Evolutionary conservation across 2,797 vertebrate species (phyloP).

Genomic region (Clamator glandarius): DNA sequence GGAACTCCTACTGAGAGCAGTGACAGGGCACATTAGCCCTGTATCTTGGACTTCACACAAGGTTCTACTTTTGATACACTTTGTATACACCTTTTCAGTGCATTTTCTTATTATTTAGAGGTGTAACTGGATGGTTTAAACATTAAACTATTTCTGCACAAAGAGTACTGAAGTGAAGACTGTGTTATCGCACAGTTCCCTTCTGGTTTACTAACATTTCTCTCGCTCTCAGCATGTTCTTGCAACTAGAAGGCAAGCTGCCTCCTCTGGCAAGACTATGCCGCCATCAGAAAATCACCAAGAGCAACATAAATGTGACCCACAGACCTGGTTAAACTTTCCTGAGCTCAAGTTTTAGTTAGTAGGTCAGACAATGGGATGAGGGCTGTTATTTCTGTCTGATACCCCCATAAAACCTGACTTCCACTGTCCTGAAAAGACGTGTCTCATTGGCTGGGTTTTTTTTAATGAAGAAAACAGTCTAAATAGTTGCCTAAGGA

Average conservation of each 20-base stretch:
- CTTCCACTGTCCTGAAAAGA: neutral
- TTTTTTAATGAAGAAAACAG: neutral
- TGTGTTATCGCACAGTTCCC: neutral
- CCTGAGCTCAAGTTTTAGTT: neutral
- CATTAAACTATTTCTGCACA: neutral
- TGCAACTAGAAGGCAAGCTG: neutral
- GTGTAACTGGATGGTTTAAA: neutral
- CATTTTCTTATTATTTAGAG: neutral
- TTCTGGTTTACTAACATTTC: neutral
- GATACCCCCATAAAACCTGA: neutral
- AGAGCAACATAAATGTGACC: rapidly evolving
- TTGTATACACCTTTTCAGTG: neutral
- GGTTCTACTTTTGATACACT: neutral
- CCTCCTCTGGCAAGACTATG: neutral
- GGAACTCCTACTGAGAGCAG: neutral
- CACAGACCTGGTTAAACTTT: neutral
- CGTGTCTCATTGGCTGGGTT: rapidly evolving
- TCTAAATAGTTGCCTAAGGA: neutral
- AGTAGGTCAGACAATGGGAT: neutral
- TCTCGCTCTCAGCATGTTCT: neutral
- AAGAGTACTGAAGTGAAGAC: neutral
- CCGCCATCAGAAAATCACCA: neutral
- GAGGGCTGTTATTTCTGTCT: neutral
- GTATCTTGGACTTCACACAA: neutral
- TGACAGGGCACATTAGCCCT: neutral